Evolutionary conservation across 2,113 vertebrate species (phyloP).

Genomic region (Phasianus colchicus): DNA sequence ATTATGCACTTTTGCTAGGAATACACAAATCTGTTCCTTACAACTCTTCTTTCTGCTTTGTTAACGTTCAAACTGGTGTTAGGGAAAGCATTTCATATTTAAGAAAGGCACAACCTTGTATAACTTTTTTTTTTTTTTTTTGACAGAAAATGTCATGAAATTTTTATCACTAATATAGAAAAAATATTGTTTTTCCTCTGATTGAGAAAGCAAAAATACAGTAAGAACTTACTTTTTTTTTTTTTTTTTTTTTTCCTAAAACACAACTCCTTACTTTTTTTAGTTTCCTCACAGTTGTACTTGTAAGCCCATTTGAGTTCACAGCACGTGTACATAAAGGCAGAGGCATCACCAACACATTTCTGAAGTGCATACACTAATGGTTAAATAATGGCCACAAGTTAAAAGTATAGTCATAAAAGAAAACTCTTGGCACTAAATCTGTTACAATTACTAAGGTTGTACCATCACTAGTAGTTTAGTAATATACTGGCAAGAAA

Average conservation of each 20-base stretch:
- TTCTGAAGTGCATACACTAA: not conserved
- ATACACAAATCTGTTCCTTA: not conserved
- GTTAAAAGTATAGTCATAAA: not conserved
- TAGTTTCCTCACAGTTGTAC: not conserved
- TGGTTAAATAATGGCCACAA: not conserved
- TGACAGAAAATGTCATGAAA: not conserved
- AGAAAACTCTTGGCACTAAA: not conserved
- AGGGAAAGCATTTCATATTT: not conserved
- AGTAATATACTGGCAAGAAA: not conserved
- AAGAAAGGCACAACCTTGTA: not conserved
- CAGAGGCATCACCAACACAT: not conserved
- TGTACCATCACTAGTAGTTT: not conserved
- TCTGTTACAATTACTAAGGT: not conserved
- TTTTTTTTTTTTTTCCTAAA: not conserved
- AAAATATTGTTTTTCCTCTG: not conserved
- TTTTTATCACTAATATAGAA: not conserved
- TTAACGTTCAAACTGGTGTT: not conserved
- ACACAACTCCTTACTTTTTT: not conserved
- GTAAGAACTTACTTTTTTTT: not conserved
- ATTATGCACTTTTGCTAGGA: not conserved
- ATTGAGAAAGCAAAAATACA: not conserved
- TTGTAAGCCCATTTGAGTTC: not conserved
- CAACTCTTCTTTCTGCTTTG: not conserved
- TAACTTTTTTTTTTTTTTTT: not conserved
- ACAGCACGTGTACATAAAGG: not conserved